Conservation (phyloP, 2,113 vertebrate genomes). For the Corythornis madagascariensis region DNA sequence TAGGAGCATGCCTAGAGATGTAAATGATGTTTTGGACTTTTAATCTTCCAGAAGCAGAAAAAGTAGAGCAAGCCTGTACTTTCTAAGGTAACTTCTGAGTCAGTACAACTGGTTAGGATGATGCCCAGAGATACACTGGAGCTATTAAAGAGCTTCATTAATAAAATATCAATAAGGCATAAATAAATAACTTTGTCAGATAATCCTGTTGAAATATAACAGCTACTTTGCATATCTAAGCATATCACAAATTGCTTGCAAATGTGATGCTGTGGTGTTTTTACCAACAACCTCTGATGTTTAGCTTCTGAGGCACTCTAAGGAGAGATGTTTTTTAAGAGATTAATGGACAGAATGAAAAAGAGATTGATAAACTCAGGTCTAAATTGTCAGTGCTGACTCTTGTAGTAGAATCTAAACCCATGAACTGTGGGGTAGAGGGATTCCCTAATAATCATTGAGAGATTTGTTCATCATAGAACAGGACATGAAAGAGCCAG, state of each 20-base stretch:
- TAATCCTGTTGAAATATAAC: neutral
- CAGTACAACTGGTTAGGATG: neutral
- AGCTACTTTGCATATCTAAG: neutral
- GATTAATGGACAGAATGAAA: neutral
- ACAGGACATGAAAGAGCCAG: neutral
- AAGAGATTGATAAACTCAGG: neutral
- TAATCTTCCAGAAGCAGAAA: neutral
- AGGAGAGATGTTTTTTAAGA: neutral
- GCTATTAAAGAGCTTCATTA: neutral
- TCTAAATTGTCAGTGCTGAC: neutral
- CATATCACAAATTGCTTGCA: neutral
- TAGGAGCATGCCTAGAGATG: fast-evolving
- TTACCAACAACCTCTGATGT: neutral
- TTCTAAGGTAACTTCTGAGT: neutral
- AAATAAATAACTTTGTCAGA: slow-evolving; percentile 5
- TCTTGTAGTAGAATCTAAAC: neutral
- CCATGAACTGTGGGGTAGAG: neutral
- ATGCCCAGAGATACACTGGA: neutral
- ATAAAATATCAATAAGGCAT: slow-evolving; percentile 18
- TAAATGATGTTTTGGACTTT: neutral
- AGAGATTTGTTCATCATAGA: neutral
- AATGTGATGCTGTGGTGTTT: neutral
- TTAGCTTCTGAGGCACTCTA: neutral
- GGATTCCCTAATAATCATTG: neutral
- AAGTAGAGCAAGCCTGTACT: neutral